phyloP scores from a whole-genome alignment of 2,888 invertebrate genomes.

The Andrena dorsata region DNA sequence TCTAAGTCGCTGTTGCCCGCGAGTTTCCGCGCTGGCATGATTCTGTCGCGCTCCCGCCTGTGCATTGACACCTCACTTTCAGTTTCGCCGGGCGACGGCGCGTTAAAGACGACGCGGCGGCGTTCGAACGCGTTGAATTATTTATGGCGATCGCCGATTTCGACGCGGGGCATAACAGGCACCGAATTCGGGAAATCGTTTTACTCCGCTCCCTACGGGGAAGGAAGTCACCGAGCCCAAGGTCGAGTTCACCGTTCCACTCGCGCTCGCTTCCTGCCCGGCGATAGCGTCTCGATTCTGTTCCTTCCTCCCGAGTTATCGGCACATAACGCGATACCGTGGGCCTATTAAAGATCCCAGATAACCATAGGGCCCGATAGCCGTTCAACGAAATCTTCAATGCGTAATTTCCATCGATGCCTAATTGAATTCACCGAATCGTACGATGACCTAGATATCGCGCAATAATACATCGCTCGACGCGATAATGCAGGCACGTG shows the following conservation, averaged over 20 bases:
- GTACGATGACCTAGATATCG: conserved; percentile 23
- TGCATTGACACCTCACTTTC: conserved; percentile 44
- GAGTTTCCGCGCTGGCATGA: conserved; percentile 33
- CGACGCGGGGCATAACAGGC: conserved; percentile 2
- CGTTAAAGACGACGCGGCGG: conserved; percentile 40
- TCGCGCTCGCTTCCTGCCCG: conserved; percentile 4
- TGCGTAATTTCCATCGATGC: background rate
- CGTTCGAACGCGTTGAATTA: conserved; percentile 44
- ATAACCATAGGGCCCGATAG: too few relatives aligned
- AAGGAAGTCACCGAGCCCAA: conserved; percentile 7
- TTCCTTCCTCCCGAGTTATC: background rate
- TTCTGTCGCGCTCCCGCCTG: conserved; percentile 24
- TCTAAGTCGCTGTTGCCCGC: conserved; percentile 1
- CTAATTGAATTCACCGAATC: conserved; percentile 4
- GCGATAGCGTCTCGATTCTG: background rate
- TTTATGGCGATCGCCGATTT: conserved; percentile 39
- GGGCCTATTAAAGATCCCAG: too few relatives aligned
- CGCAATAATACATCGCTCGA: background rate
- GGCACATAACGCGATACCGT: too few relatives aligned
- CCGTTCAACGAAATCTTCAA: background rate
- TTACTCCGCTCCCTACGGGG: background rate
- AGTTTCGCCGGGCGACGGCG: conserved; percentile 31
- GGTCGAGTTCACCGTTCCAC: conserved; percentile 24
- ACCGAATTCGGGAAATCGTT: conserved; percentile 10
- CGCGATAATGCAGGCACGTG: conserved; percentile 44